These are phyloP conservation scores for Molothrus aeneus DNA, from an alignment of 2,797 vertebrate genomes.

Conservation along the genomic window DNA sequence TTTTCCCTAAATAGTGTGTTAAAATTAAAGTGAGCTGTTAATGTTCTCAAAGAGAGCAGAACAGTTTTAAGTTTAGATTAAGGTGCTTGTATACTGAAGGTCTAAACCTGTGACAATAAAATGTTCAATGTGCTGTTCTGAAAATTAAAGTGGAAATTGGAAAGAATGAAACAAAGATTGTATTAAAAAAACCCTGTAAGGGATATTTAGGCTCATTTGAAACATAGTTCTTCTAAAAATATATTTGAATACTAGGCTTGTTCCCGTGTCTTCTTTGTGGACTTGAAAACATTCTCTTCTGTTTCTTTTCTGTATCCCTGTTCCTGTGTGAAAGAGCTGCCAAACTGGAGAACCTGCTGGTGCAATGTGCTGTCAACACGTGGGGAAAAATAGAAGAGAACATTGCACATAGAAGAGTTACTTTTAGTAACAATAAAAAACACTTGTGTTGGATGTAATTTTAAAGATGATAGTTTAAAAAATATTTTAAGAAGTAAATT, in stretches of 20 bases:
- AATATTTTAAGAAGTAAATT: background rate
- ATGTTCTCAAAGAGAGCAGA: background rate
- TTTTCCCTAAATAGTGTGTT: background rate
- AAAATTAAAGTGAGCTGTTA: background rate
- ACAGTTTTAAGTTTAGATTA: background rate
- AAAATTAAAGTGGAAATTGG: background rate
- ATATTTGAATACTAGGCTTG: background rate
- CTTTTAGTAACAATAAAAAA: constrained; percentile 29
- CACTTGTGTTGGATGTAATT: background rate
- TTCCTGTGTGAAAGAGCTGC: background rate
- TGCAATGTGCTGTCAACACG: constrained; percentile 37
- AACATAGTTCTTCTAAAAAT: background rate
- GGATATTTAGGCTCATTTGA: background rate
- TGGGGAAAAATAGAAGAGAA: constrained; percentile 49
- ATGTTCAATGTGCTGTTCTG: background rate
- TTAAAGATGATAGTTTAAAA: background rate
- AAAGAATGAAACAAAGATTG: background rate
- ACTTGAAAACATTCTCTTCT: background rate
- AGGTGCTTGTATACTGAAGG: background rate
- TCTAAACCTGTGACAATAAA: background rate
- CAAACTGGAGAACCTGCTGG: constrained; percentile 18
- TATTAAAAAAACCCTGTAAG: background rate
- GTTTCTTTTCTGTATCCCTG: background rate
- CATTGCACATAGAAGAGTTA: background rate
- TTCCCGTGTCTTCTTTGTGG: background rate